Percentiles rank a stretch among this genome's conserved stretches.
These are phyloP conservation scores for Psittacula cyanocephala DNA, from an alignment of 2,113 vertebrate genomes.

Conservation along the genomic window DNA sequence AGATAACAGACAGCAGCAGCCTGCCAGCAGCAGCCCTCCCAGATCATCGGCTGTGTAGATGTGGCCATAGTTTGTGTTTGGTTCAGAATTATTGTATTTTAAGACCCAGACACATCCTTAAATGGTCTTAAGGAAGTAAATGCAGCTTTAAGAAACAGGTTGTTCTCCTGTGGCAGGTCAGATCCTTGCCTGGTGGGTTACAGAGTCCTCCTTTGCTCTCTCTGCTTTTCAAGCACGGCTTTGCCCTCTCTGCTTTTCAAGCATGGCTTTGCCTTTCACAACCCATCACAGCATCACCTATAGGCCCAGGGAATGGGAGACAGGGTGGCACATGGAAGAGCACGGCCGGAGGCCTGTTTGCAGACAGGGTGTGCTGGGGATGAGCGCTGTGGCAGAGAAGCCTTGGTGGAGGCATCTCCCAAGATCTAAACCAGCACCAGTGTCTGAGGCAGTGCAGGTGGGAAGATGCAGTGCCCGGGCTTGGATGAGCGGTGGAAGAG, in stretches of 20 bases:
- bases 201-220: not conserved
- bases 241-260: not conserved
- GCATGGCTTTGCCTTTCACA: fast-evolving
- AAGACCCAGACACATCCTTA: not conserved
- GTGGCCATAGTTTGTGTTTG: not conserved
- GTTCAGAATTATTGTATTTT: not conserved
- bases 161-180: not conserved
- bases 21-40: not conserved
- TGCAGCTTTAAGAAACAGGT: not conserved
- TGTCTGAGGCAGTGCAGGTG: not conserved
- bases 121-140: not conserved
- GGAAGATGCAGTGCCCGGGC: fast-evolving
- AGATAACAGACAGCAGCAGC: not conserved
- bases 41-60: fast-evolving
- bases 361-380: not conserved
- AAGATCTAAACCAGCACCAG: fast-evolving
- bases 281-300: fast-evolving
- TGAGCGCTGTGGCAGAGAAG: not conserved
- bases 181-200: not conserved
- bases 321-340: not conserved
- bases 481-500: not conserved
- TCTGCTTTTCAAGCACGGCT: not conserved
- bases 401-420: not conserved
- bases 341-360: not conserved
- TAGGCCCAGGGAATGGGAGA: not conserved